These are phyloP conservation scores for Ibidorhyncha struthersii DNA, from an alignment of 2,113 vertebrate genomes.

Conservation along the genomic window DNA sequence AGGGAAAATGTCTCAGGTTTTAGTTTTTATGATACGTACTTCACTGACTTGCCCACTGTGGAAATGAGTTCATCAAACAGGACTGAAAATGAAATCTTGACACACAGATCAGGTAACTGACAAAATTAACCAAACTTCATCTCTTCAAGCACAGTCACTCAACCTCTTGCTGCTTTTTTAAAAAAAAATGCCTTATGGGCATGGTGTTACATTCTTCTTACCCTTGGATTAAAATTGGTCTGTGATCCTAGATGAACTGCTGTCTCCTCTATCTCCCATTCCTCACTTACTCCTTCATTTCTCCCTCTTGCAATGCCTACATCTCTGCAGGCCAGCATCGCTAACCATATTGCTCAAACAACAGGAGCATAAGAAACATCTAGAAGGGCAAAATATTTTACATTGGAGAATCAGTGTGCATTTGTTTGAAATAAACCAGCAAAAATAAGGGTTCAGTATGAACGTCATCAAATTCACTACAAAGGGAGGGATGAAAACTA, in stretches of 20 bases:
- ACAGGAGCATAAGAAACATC: neutral
- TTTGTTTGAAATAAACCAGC: neutral
- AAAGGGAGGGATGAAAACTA: neutral
- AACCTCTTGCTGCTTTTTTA: neutral
- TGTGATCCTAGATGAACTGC: neutral
- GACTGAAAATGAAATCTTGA: neutral
- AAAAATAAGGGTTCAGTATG: neutral
- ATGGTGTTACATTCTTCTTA: neutral
- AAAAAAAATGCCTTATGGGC: neutral
- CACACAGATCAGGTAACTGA: neutral
- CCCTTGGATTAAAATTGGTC: neutral
- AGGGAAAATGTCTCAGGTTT: neutral
- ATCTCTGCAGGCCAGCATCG: neutral
- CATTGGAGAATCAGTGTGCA: neutral
- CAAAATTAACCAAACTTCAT: neutral
- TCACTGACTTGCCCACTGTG: neutral
- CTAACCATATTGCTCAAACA: neutral
- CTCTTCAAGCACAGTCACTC: neutral
- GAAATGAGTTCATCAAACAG: neutral
- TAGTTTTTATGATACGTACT: neutral
- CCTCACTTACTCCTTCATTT: neutral
- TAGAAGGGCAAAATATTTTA: neutral
- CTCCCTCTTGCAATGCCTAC: neutral
- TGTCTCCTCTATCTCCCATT: neutral
- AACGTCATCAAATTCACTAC: neutral